phyloP scores from a whole-genome alignment of 1,140 invertebrate species.

The Metopolophium dirhodum region DNA sequence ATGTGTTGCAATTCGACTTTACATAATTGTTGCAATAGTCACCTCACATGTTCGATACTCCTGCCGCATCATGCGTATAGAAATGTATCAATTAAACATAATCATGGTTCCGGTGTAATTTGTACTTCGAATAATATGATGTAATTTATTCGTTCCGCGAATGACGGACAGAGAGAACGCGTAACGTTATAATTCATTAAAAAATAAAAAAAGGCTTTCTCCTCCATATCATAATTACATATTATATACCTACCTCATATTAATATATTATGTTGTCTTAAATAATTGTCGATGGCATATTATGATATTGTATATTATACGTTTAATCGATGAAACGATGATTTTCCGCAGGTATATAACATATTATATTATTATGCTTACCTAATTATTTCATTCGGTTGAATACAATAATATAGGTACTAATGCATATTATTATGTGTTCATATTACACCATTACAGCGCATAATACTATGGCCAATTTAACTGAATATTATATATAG shows the following conservation, averaged over 20 bases:
- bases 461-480: neutral
- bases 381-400: neutral
- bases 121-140: neutral
- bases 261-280: neutral
- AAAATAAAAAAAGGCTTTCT: constrained; percentile 1
- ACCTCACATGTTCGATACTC: neutral
- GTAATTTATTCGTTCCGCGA: neutral
- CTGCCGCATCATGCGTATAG: neutral
- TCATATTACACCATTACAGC: neutral
- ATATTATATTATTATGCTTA: no score
- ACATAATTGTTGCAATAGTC: neutral
- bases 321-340: neutral
- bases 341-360: neutral
- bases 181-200: neutral
- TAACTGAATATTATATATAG: neutral
- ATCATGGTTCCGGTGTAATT: neutral
- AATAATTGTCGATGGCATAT: constrained; percentile 7
- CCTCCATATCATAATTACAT: neutral
- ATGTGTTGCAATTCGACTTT: neutral
- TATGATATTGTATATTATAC: neutral
- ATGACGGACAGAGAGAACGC: neutral
- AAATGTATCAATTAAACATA: constrained; percentile 5
- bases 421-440: no score
- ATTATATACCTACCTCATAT: neutral
- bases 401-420: neutral